Conservation (phyloP, 2,888 invertebrate genomes). For the Lasius platythorax region DNA sequence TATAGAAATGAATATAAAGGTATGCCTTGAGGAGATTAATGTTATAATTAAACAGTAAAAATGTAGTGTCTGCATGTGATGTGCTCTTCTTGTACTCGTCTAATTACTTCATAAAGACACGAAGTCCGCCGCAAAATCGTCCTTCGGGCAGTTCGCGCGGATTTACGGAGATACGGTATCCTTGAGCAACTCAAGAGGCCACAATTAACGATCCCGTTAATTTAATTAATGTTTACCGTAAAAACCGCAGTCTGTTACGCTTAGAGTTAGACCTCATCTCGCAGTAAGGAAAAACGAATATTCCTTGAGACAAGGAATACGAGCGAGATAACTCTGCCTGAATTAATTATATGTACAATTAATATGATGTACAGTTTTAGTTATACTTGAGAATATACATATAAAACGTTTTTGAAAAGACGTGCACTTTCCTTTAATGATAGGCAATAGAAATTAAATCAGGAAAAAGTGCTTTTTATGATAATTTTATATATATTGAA, state of each 20-base stretch:
- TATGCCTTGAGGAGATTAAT: background rate
- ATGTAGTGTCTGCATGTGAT: background rate
- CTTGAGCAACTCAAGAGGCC: conserved; percentile 52
- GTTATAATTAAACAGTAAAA: conserved; percentile 28
- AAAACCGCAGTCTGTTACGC: conserved; percentile 61
- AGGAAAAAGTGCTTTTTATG: background rate
- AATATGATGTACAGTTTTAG: background rate
- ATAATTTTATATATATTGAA: background rate
- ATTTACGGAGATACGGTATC: conserved; percentile 56
- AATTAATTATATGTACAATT: conserved; percentile 2
- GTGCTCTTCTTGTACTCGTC: background rate
- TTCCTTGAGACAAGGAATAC: conserved; percentile 2
- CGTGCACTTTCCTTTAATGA: background rate
- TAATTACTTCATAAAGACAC: conserved; percentile 24
- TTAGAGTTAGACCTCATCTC: conserved; percentile 32
- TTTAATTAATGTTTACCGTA: conserved; percentile 70
- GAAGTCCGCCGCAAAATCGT: conserved; percentile 23
- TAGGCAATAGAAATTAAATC: background rate
- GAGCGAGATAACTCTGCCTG: background rate
- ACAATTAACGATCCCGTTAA: conserved; percentile 72
- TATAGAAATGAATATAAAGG: background rate
- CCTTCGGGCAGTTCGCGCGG: conserved; percentile 33
- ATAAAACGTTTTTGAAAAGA: background rate
- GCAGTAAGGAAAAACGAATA: conserved; percentile 11
- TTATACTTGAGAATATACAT: background rate